A percentile compares a stretch with the other conserved stretches of the same genome.
Evolutionary conservation across 1,140 invertebrate genomes (phyloP).

Genomic region (Tribolium castaneum): DNA sequence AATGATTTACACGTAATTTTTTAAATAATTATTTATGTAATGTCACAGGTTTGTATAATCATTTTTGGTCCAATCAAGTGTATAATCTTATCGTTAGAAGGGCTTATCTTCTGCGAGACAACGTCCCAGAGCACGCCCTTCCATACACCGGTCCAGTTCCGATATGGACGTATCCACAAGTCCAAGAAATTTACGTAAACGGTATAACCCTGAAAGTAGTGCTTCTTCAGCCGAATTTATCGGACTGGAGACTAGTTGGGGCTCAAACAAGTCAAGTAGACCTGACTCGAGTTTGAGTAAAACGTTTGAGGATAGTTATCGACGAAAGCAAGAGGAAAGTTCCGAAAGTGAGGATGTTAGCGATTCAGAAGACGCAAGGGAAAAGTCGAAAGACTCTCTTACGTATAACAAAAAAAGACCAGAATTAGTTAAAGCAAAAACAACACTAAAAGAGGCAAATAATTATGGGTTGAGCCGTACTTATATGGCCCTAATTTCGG

Average conservation of each 20-base stretch:
- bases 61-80: no score
- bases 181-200: not conserved
- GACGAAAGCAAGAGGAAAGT: not conserved
- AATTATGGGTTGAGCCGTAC: no score
- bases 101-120: not conserved
- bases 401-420: no score
- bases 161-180: not conserved
- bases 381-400: no score
- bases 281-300: not conserved
- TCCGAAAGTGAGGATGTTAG: not conserved
- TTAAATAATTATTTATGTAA: not conserved
- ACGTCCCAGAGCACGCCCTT: not conserved
- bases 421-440: no score
- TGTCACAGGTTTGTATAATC: not conserved
- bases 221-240: not conserved
- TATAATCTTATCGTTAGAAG: not conserved
- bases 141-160: not conserved
- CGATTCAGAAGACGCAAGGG: no score
- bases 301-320: no score
- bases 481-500: no score
- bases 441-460: no score
- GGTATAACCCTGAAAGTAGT: not conserved
- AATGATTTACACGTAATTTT: not conserved
- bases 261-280: not conserved
- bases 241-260: not conserved